These are phyloP conservation scores for Falco naumanni DNA, from an alignment of 2,797 vertebrate species.

Conservation along the genomic window DNA sequence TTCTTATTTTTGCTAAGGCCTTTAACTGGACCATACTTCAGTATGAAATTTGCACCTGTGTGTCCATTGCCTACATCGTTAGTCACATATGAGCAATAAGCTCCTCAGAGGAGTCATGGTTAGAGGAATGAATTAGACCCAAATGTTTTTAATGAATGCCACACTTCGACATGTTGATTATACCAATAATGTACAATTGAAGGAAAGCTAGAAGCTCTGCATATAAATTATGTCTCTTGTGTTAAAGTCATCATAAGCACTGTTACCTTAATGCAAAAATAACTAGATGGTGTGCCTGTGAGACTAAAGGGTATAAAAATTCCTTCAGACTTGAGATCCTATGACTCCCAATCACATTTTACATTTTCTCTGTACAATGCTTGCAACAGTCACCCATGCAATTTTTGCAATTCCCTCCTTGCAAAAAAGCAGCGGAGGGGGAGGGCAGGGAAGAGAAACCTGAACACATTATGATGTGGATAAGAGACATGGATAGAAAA, in stretches of 20 bases:
- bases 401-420: background rate
- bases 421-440: background rate
- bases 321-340: background rate
- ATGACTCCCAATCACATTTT: background rate
- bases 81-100: background rate
- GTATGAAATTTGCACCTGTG: background rate
- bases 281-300: background rate
- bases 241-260: background rate
- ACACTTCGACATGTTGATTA: background rate
- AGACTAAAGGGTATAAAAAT: background rate
- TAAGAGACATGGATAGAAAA: background rate
- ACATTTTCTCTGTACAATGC: background rate
- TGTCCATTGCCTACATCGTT: background rate
- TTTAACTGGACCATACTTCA: background rate
- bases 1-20: background rate
- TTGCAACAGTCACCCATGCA: background rate
- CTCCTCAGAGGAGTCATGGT: background rate
- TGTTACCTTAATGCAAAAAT: background rate
- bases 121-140: background rate
- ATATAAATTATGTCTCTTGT: background rate
- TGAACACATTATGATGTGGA: fast-evolving
- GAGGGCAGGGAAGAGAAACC: background rate
- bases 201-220: background rate
- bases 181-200: background rate
- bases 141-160: background rate